These are phyloP conservation scores for Callaeas wilsoni DNA, from an alignment of 2,113 vertebrate species.

Conservation along the genomic window DNA sequence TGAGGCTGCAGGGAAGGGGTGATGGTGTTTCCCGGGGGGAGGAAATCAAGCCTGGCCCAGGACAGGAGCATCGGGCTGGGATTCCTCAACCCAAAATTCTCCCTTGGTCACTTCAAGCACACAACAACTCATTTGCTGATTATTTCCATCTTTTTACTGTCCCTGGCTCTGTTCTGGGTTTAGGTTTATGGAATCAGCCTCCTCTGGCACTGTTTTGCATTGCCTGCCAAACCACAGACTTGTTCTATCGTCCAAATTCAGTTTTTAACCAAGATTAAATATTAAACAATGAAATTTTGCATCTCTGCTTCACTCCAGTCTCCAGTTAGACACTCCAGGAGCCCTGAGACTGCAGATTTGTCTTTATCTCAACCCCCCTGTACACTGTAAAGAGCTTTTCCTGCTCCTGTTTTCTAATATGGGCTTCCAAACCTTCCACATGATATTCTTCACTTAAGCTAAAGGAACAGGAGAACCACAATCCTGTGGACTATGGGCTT, in stretches of 20 bases:
- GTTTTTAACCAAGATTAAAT: background rate
- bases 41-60: background rate
- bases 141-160: background rate
- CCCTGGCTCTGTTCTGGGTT: background rate
- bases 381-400: background rate
- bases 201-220: background rate
- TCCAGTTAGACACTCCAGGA: background rate
- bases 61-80: background rate
- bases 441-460: background rate
- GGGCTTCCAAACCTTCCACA: background rate
- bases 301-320: background rate
- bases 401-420: background rate
- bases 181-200: background rate
- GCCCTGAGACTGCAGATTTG: background rate
- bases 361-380: background rate
- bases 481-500: rapidly evolving
- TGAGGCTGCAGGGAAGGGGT: background rate
- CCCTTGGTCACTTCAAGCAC: background rate
- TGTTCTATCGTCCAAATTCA: background rate
- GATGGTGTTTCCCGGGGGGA: background rate
- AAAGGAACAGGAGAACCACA: rapidly evolving
- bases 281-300: background rate
- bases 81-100: background rate
- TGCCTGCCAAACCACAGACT: background rate
- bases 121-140: background rate